Conservation (phyloP, 2,113 vertebrate genomes). For the Craseonycteris thonglongyai region DNA sequence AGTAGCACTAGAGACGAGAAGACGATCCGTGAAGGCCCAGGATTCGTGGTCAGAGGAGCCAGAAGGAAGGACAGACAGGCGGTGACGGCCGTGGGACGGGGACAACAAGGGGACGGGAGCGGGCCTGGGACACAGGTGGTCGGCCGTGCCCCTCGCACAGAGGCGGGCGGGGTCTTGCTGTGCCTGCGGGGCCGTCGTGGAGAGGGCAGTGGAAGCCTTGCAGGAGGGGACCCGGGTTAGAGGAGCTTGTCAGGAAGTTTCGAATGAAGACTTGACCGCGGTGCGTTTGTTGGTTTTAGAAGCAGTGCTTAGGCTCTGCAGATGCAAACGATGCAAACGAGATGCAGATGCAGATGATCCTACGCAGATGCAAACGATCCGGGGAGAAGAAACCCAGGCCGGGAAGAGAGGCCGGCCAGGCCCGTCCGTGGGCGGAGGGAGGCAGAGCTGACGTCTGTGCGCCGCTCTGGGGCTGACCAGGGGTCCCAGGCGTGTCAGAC, state of each 20-base stretch:
- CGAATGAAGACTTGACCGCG: not conserved
- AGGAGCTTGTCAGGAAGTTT: not conserved
- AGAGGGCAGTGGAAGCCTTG: accelerated
- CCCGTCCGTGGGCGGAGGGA: accelerated
- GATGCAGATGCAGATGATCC: no score
- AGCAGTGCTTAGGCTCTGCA: no score
- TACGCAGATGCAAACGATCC: no score
- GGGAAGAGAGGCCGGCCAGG: accelerated
- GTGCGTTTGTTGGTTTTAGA: not conserved
- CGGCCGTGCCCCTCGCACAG: accelerated
- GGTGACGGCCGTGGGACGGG: not conserved
- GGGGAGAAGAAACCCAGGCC: no score
- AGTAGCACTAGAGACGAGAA: accelerated
- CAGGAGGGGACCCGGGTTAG: accelerated
- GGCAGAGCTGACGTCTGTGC: no score
- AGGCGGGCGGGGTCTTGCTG: not conserved
- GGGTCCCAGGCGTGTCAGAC: no score
- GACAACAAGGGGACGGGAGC: accelerated
- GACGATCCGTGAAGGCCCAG: not conserved
- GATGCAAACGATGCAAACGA: no score
- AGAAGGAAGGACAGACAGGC: not conserved
- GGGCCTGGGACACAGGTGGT: accelerated
- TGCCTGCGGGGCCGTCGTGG: accelerated
- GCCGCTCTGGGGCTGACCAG: no score
- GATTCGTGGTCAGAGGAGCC: no score